phyloP scores from a whole-genome alignment of 2,888 invertebrate genomes.

The Pecten maximus region DNA sequence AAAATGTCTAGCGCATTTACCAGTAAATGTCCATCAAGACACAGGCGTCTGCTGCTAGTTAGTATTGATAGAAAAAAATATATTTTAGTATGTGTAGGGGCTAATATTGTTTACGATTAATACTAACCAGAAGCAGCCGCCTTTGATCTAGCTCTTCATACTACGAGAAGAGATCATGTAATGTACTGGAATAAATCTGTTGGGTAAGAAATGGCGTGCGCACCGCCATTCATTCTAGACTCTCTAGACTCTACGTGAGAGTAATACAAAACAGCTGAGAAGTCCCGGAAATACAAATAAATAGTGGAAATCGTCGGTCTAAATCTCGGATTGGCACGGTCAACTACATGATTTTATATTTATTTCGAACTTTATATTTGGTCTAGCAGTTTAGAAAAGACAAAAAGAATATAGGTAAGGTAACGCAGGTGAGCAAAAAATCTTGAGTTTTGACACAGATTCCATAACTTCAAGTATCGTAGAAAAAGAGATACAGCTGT shows the following conservation, averaged over 20 bases:
- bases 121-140: no score
- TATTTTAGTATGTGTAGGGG: no score
- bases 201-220: not conserved
- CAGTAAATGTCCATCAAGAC: no score
- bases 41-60: no score
- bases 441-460: not conserved
- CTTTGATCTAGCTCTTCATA: no score
- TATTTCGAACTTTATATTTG: not conserved
- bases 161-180: no score
- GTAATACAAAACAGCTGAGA: not conserved
- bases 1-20: no score
- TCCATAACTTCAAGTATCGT: not conserved
- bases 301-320: not conserved
- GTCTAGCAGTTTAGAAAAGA: not conserved
- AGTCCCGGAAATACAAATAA: not conserved
- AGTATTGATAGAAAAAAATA: no score
- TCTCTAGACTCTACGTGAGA: not conserved
- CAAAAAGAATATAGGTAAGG: not conserved
- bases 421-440: not conserved
- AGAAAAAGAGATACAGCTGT: not conserved
- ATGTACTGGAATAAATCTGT: no score
- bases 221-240: not conserved
- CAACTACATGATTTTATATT: not conserved
- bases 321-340: no score
- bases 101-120: no score